Evolutionary conservation across 1,140 invertebrate genomes (phyloP), one percentile per base, ranked within the genome.

Genomic region (Fopius arisanus): DNA sequence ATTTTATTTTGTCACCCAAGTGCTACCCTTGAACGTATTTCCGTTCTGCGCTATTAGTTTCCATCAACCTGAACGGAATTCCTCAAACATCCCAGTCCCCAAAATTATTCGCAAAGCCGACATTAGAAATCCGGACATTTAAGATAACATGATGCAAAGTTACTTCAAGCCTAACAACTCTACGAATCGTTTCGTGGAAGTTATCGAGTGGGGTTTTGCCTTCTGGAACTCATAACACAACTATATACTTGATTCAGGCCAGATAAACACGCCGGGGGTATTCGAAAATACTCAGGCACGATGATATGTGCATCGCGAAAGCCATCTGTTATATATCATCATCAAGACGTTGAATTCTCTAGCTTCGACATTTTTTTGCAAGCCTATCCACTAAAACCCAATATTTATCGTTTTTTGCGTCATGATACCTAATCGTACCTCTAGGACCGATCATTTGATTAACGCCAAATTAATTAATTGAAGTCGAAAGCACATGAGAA

Each of bases 141-240:
- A 7, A 12, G 54, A 59, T 21, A 48, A 48, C 1, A 16, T 48
- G 5, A 48, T 59, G 19, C 54, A 59, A 19, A 59, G 23, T 59
- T 59, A 14, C 23, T 19, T n/a, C 14, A 37, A 37, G 3, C 19
- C 54, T 59, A 59, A 26, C 26, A 26, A 26, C 43, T 19, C 33
- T 16, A n/a, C 16, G 54, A 26, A 9, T 59, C 23, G 31, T 77
- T 86, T 86, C 84, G 79, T 78, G 75, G 85, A 87, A 86, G 80
- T 37, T 82, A 84, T 85, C 10, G 26, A 31, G 29, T 31, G 10
- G 79, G 75, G n/a, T 59, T 37, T 72, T 78, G 80, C 81, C 84
- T 86, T 87, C 82, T 86, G 84, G 83, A 85, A 85, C 80, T 83
- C 82, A 83, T 85, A 87, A 86, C 29, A 65, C 29, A 65, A 31